These are phyloP conservation scores for Ridgeia piscesae DNA, from an alignment of 1,140 invertebrate species.

Conservation along the genomic window DNA sequence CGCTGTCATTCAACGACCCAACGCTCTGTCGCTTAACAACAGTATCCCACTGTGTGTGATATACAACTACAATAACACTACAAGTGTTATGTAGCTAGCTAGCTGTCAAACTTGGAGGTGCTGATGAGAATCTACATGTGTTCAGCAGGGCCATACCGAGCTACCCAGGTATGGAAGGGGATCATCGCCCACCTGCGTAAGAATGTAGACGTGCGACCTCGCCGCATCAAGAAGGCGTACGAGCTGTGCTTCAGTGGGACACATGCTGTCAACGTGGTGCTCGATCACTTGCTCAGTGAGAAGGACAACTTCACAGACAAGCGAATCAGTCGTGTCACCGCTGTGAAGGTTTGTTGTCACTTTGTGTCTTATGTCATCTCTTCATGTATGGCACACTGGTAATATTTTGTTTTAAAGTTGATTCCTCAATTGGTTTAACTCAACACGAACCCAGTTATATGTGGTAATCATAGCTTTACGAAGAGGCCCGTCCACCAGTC, in stretches of 20 bases:
- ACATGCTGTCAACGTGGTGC: slow-evolving; percentile 60
- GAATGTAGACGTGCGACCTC: not conserved
- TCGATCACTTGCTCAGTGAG: slow-evolving; percentile 50
- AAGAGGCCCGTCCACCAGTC: no score
- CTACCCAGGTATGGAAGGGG: slow-evolving; percentile 55
- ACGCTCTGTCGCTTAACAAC: no score
- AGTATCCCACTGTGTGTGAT: no score
- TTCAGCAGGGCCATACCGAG: slow-evolving; percentile 47
- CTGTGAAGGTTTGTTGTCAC: slow-evolving; percentile 47
- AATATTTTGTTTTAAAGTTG: not conserved
- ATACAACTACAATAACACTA: no score
- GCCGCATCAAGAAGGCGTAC: slow-evolving; percentile 37
- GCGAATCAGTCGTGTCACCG: slow-evolving; percentile 51
- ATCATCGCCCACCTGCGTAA: slow-evolving; percentile 44
- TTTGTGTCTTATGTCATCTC: slow-evolving; percentile 17
- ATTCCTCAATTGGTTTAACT: no score
- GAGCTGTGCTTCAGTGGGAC: slow-evolving; percentile 62
- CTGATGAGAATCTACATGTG: not conserved
- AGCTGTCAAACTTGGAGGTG: not conserved
- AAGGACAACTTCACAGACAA: slow-evolving; percentile 43
- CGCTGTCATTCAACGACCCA: no score
- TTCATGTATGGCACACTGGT: not conserved
- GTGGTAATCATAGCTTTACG: no score
- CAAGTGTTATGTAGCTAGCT: not conserved
- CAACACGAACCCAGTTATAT: not conserved